Evolutionary conservation across 2,888 invertebrate species (phyloP).

Genomic region (Drosophila neutralis): DNA sequence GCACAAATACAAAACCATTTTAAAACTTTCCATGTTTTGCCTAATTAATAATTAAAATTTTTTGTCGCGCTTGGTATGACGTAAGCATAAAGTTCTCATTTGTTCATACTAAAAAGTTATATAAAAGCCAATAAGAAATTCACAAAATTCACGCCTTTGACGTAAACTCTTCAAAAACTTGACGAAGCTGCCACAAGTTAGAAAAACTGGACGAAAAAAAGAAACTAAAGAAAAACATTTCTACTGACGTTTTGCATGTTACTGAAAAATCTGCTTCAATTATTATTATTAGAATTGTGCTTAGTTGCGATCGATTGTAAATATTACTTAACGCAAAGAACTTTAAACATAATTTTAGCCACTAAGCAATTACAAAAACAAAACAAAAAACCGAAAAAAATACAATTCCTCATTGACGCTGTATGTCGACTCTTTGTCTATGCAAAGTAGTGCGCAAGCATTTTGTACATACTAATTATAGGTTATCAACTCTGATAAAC

Average conservation of each 20-base stretch:
- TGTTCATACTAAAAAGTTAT: conserved; percentile 5
- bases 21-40: neutral
- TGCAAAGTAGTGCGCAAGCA: conserved; percentile 74
- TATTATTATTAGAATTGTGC: conserved; percentile 55
- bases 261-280: conserved; percentile 81
- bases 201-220: conserved; percentile 42
- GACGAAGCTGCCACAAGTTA: conserved; percentile 6
- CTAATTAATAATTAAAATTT: conserved; percentile 11
- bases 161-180: conserved; percentile 3
- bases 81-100: conserved; percentile 60
- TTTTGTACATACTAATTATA: conserved; percentile 73
- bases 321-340: conserved; percentile 64
- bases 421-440: conserved; percentile 68
- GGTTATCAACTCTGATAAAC: conserved; percentile 50
- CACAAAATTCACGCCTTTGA: neutral
- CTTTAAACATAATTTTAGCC: conserved; percentile 33
- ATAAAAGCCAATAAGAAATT: conserved; percentile 13
- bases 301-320: conserved; percentile 73
- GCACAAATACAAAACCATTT: neutral
- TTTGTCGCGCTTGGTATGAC: conserved; percentile 67
- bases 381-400: neutral
- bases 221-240: conserved; percentile 9
- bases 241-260: conserved; percentile 80
- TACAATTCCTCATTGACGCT: conserved; percentile 71
- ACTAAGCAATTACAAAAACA: conserved; percentile 38